Evolutionary conservation across 1,140 invertebrate genomes (phyloP), one percentile per base, ranked within the genome.

Genomic region (Lysiphlebus fabarum): DNA sequence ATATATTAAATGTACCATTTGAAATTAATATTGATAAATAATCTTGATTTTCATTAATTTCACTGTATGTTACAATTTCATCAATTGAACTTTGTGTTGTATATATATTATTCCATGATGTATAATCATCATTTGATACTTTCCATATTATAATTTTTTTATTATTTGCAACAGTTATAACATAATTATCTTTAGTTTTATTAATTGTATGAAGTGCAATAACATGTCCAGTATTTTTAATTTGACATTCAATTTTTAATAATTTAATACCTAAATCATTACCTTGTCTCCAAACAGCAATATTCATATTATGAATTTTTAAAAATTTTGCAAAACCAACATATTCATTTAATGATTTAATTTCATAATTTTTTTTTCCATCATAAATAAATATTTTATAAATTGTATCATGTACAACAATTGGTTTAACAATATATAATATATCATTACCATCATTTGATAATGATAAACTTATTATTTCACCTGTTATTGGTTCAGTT

Each of bases 381-480:
- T 77, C 65, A 36, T 69, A 71, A 37, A 71, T 40, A 11, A 65
- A 54, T 4, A 76, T 51, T 7, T 38, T n/a, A 9, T 51, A 51
- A 0, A 11, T 36, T 33, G 38, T 37, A 51, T 10, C 11, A 3
- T 51, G n/a, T 0, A n/a, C 61, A 11, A 50, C 58, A 6, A 53
- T 53, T 53, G 62, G 63, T 37, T 77, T 70, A 2, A 69, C 73
- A 6, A 69, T 51, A 56, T 69, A 77, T 36, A 77, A 57, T 44
- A 78, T 58, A 62, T 70, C 68, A 1, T 66, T 61, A 12, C 56
- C 67, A 41, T 71, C 56, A 5, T 69, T 42, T 14, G 64, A 65
- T 8, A 77, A 49, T 55, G 63, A 68, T n/a, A 79, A 56, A 14
- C 65, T 68, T 34, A 59, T 65, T 55, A 79, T 71, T 51, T 68